These are phyloP conservation scores for Crypturellus undulatus DNA, from an alignment of 2,113 vertebrate species.

Conservation along the genomic window DNA sequence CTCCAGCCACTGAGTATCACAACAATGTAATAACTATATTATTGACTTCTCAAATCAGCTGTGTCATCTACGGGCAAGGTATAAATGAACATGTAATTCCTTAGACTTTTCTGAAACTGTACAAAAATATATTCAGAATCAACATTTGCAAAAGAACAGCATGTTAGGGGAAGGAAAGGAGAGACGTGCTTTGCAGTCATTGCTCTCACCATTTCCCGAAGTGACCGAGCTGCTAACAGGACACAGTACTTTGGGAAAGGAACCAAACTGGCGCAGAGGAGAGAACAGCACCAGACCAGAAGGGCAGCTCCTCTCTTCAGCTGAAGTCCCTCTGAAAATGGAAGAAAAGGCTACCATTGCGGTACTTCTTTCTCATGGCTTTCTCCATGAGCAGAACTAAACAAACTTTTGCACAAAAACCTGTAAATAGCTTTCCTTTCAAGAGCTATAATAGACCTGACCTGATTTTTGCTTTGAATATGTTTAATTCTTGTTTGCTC, in stretches of 20 bases:
- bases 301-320: accelerated
- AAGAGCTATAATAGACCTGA: background rate
- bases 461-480: background rate
- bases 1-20: background rate
- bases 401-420: background rate
- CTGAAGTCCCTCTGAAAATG: background rate
- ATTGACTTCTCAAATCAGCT: accelerated
- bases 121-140: background rate
- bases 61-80: background rate
- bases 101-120: background rate
- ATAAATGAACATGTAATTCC: accelerated
- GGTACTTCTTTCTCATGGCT: background rate
- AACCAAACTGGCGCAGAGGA: background rate
- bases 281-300: background rate
- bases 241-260: accelerated
- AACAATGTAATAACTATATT: accelerated
- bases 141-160: background rate
- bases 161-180: background rate
- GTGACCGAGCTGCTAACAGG: background rate
- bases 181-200: background rate
- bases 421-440: background rate
- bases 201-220: background rate
- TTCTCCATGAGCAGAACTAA: background rate
- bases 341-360: background rate
- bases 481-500: background rate